Evolutionary conservation across 2,797 vertebrate genomes (phyloP), one percentile per base, ranked within the genome.

Genomic region (Sitta carolinensis): DNA sequence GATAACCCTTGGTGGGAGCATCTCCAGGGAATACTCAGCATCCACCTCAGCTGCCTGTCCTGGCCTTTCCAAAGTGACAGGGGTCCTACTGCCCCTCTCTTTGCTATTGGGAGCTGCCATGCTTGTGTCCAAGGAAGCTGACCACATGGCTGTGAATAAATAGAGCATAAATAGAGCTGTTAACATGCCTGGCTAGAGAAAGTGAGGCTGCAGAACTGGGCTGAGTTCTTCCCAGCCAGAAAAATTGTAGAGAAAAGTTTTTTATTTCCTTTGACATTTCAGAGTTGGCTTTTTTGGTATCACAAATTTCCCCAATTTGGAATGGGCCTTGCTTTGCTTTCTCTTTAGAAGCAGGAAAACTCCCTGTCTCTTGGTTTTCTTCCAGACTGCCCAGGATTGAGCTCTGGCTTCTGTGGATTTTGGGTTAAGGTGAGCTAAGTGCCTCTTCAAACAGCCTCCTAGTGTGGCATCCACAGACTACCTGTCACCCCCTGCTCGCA

Each of bases 91-190:
- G 58, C 45, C 74, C 23, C 43, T 32, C 10, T 16, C 50, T 72
- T 57, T 36, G 20, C 58, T 93, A 63, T 63, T 21, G 7, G 78
- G 51, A 45, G 6, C 40, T 83, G 54, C 45, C 3, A 0, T 1
- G 1, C 57, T 83, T 1, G 0, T 1, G 43, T 43, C 51, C 83
- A 9, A 52, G 52, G 48, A 74, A 61, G 40, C 23, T 74, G 61
- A 26, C 73, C 52, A 61, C 89, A 89, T 2, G 13, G 51, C 67
- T 89, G 63, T 50, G 72, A 89, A 61, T 54, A 95, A 93, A 95
- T 84, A 66, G 95, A 94, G 93, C 95, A 92, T 61, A 87, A 92
- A 82, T 81, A 73, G 59, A 90, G 84, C 21, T 84, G 85, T 92
- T 91, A 89, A 91, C 8, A 18, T 87, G 77, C 81, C 91, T 1